Base-by-base conservation (phyloP, 2,113 vertebrate species). In the Nicator chloris region DNA sequence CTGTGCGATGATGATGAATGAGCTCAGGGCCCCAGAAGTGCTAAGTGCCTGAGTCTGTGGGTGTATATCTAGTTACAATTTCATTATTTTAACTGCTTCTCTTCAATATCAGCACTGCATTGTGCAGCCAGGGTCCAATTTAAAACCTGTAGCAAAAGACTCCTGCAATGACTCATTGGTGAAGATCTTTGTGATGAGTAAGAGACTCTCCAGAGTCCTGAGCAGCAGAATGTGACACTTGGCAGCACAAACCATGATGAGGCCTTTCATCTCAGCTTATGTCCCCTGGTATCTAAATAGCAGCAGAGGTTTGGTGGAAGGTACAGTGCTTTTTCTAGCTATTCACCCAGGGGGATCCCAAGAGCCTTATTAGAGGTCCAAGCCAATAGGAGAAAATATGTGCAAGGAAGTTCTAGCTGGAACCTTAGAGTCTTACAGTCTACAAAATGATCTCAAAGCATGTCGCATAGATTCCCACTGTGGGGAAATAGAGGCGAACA, bases 351-450 rank as follows among this genome's bases (percentile, higher is more conserved):
- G 37, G 81, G 65, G 54, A 88, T 91, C 92, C 85, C 64, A 79
- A 72, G 90, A 77, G 53, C 57, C 87, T 91, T 78, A n/a, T 79
- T 88, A 88, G 70, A 94, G 53, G 82, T 80, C 70, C 13, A 27
- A 96, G 71, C 88, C 94, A 80, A 73, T 35, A 93, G 92, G 76
- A 88, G 63, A 85, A 86, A 92, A 91, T 88, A 95, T 89, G 53
- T 39, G 72, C 81, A 87, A 35, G 13, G 72, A 95, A 97, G 94
- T 95, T 68, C 85, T 27, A 60, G 17, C 63, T 86, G 88, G 76
- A 96, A 84, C 59, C 66, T 94, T 83, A 71, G 40, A 82, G 68
- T 92, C 69, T 92, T 91, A 92, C 33, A 49, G 66, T 86, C 92
- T 95, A 82, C 83, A 49, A 49, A 82, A 50, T 57, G 71, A 76